These are phyloP conservation scores for Myotis vivesi DNA, from an alignment of 2,797 vertebrate genomes.

Conservation along the genomic window DNA sequence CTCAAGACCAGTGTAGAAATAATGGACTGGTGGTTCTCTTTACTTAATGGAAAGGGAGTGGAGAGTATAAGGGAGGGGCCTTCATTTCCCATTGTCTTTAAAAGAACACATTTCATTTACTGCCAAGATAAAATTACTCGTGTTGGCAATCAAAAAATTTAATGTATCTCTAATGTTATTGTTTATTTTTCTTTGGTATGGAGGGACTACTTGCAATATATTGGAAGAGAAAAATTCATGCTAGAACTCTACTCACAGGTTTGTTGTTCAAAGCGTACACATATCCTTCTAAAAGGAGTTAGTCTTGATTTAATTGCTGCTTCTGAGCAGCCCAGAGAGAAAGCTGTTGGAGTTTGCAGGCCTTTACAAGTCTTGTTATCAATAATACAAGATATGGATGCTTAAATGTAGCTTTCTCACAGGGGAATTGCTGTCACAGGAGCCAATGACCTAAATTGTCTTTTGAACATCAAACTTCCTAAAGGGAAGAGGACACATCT, in stretches of 20 bases:
- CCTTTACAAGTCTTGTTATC: constrained; percentile 59
- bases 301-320: constrained; percentile 45
- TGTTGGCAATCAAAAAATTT: background rate
- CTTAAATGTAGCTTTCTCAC: constrained; percentile 59
- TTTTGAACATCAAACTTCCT: constrained; percentile 65
- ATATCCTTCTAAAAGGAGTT: background rate
- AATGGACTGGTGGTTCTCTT: background rate
- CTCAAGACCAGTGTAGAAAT: background rate
- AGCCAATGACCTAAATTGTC: constrained; percentile 73
- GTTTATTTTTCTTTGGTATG: constrained; percentile 21
- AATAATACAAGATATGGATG: constrained; percentile 68
- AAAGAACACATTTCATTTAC: constrained; percentile 21
- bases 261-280: constrained; percentile 27
- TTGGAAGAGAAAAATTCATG: constrained; percentile 12
- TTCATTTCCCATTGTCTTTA: constrained; percentile 42
- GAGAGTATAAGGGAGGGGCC: background rate
- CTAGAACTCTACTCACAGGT: background rate
- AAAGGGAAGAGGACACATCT: constrained; percentile 63
- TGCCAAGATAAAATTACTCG: background rate
- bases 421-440: constrained; percentile 59
- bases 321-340: background rate
- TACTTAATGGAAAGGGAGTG: background rate
- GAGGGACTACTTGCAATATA: background rate
- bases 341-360: constrained; percentile 8
- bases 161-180: background rate